Percentiles rank a stretch among this genome's conserved stretches.
phyloP scores from a whole-genome alignment of 2,113 vertebrate genomes.

The Notiomystis cincta region DNA sequence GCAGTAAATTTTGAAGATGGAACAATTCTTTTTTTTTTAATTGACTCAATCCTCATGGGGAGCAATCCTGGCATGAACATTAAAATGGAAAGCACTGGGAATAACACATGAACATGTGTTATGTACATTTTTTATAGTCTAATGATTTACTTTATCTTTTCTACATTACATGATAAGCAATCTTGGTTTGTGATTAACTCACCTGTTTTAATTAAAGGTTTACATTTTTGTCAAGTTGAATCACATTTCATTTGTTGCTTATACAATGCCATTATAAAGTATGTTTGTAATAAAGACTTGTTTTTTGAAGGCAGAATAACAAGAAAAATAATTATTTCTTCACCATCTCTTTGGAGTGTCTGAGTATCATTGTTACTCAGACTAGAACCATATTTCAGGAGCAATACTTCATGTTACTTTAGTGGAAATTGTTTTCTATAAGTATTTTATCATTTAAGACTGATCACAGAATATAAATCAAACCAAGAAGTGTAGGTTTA shows the following conservation, averaged over 20 bases:
- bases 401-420: background rate
- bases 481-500: background rate
- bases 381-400: background rate
- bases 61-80: background rate
- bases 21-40: background rate
- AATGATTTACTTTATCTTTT: background rate
- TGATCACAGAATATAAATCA: background rate
- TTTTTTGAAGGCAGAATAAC: background rate
- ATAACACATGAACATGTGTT: background rate
- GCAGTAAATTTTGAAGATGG: background rate
- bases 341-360: background rate
- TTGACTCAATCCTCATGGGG: background rate
- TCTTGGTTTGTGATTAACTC: background rate
- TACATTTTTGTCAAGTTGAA: background rate
- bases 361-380: background rate
- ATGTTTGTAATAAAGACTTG: background rate
- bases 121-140: background rate
- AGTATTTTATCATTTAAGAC: background rate
- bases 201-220: conserved; percentile 13
- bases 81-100: background rate
- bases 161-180: background rate
- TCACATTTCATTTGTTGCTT: background rate
- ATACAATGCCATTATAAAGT: background rate
- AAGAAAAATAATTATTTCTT: background rate
- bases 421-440: background rate